These are phyloP conservation scores for Pseudoatta argentina DNA, from an alignment of 1,140 invertebrate species.

Conservation along the genomic window DNA sequence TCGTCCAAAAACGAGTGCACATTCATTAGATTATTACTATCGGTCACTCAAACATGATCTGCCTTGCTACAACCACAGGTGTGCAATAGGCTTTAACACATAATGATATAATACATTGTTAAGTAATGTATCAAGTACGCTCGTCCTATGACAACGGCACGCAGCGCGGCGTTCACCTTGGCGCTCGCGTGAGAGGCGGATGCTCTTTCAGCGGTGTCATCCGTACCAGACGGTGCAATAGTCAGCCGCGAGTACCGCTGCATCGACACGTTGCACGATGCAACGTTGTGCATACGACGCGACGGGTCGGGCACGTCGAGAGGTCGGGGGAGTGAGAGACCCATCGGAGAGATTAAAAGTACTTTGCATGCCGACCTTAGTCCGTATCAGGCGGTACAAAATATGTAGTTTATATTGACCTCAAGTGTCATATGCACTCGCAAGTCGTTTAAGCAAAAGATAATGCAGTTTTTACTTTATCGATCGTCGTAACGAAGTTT, in stretches of 20 bases:
- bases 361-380: not conserved
- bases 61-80: not conserved
- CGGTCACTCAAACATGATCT: not conserved
- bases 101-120: slow-evolving; percentile 55
- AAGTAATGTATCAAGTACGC: slow-evolving; percentile 31
- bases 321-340: not conserved
- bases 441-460: not conserved
- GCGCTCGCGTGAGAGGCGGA: slow-evolving; percentile 59
- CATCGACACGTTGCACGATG: slow-evolving; percentile 22
- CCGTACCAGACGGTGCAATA: slow-evolving; percentile 63
- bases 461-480: slow-evolving; percentile 10
- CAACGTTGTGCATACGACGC: slow-evolving; percentile 19
- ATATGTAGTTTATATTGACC: not conserved
- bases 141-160: slow-evolving; percentile 50
- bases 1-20: not conserved
- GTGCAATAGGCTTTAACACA: not conserved
- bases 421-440: not conserved
- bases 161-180: slow-evolving; percentile 55
- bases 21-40: slow-evolving; percentile 12
- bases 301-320: not conserved
- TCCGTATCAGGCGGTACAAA: not conserved
- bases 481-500: not conserved
- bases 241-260: slow-evolving; percentile 37
- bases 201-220: slow-evolving; percentile 50
- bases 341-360: not conserved